These are phyloP conservation scores for Nerophis lumbriciformis DNA, from an alignment of 2,113 vertebrate genomes.

Conservation along the genomic window DNA sequence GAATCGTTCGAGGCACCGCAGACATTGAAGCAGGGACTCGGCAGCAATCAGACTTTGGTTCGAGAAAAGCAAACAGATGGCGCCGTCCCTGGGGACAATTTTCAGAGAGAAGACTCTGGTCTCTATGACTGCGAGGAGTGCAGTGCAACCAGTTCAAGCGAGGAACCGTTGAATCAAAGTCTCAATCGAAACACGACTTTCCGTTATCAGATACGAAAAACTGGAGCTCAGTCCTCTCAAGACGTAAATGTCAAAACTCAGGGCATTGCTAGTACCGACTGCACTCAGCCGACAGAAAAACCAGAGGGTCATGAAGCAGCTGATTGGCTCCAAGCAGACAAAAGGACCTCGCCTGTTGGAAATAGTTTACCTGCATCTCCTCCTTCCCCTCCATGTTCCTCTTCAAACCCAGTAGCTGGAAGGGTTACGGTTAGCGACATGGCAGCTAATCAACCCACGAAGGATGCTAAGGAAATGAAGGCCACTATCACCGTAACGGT, in stretches of 20 bases:
- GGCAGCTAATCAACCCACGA: conserved; percentile 40
- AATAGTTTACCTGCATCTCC: conserved; percentile 86
- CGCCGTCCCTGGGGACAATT: conserved; percentile 47
- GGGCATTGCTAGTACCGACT: conserved; percentile 62
- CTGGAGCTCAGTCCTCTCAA: conserved; percentile 63
- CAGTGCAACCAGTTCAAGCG: conserved; percentile 76
- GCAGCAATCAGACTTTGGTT: conserved; percentile 25
- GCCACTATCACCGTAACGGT: conserved; percentile 90
- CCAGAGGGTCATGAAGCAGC: conserved; percentile 56
- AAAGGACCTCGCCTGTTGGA: conserved; percentile 83
- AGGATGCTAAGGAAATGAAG: conserved; percentile 78
- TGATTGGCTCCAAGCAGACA: conserved; percentile 74
- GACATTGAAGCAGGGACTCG: conserved; percentile 26
- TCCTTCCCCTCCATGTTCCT: conserved; percentile 47
- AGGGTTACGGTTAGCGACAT: conserved; percentile 49
- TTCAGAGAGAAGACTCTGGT: conserved; percentile 76
- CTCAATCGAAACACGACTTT: conserved; percentile 59
- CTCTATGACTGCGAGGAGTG: conserved; percentile 85
- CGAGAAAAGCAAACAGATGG: conserved; percentile 43
- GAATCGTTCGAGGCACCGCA: conserved; percentile 21
- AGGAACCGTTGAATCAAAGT: conserved; percentile 76
- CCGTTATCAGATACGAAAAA: conserved; percentile 55
- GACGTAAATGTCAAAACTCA: conserved; percentile 67
- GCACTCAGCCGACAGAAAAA: conserved; percentile 48
- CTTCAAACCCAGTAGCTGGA: conserved; percentile 59